Evolutionary conservation across 2,888 invertebrate species (phyloP), one percentile per base, ranked within the genome.

Genomic region (Drosophila merina): DNA sequence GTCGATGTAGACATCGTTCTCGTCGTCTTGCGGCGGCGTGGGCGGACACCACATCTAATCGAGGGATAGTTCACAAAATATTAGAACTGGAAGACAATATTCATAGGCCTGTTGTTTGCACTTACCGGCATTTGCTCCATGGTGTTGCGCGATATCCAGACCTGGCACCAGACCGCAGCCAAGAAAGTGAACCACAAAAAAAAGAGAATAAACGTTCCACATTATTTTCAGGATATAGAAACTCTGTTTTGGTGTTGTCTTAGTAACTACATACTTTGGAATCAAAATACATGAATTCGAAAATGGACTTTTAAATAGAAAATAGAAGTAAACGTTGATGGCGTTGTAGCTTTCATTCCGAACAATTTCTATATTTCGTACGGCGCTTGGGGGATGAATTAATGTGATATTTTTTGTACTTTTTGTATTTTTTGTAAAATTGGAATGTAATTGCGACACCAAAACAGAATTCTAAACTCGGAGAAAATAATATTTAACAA

Each of bases 11-110:
- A 98, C 93, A 91, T 99, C 99, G 89, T 95, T 95, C 87, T 98
- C 69, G 47, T 72, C 98, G 91, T 97, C 96, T 90, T 96, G 95
- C 9, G 99, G 98, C 64, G 99, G 99, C 20, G 99, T 99, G 62
- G 98, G 99, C 57, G 99, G 99, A 80, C 97, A 95, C 98, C 99
- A 99, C 93, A 97, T 95, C 98, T 98, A 59, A n/a, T 58, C 38
- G 14, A 54, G 40, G 6, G 14, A 12, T 47, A 25, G 4, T 28
- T 56, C 47, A 60, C 31, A 55, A 51, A 26, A 42, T 57, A 51
- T 10, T 47, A 62, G 45, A 31, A 56, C 54, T 10, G 45, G n/a
- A 2, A 14, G 30, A 45, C 8, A 0, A 63, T 48, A 3, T 20
- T 20, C 20, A 20, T 14, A 33, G 33, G 4, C 7, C 33, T 10